Percentiles rank a stretch among this genome's conserved stretches.
phyloP scores from a whole-genome alignment of 2,797 vertebrate genomes.

The Enteromius radiatus region DNA sequence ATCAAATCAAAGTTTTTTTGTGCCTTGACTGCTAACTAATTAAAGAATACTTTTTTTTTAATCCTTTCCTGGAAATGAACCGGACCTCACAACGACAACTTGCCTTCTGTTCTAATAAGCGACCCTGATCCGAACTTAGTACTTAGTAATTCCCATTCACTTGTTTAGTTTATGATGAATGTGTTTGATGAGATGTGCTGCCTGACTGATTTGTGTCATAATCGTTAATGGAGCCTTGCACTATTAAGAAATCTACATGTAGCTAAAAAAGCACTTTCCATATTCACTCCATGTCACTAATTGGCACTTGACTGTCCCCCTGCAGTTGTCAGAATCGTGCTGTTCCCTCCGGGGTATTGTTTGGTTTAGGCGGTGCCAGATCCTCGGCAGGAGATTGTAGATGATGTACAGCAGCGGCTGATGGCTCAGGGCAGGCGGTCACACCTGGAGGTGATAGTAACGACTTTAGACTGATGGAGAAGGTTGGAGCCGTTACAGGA shows the following conservation, averaged over 20 bases:
- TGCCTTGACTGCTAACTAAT: background rate
- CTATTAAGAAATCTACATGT: slow-evolving; percentile 27
- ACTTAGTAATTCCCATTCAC: background rate
- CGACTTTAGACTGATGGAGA: slow-evolving; percentile 44
- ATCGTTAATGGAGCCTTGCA: slow-evolving; percentile 21
- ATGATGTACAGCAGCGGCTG: slow-evolving; percentile 33
- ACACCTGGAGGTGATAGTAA: slow-evolving; percentile 50
- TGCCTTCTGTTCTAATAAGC: background rate
- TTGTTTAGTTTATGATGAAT: slow-evolving; percentile 19
- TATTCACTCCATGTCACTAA: slow-evolving; percentile 39
- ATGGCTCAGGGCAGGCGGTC: slow-evolving; percentile 43
- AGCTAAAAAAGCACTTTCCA: slow-evolving; percentile 37
- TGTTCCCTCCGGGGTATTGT: slow-evolving; percentile 41
- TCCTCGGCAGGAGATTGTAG: slow-evolving; percentile 40
- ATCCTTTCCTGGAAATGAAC: background rate
- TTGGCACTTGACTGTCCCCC: slow-evolving; percentile 44
- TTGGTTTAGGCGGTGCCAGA: slow-evolving; percentile 45
- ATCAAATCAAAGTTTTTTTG: background rate
- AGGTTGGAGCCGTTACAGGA: slow-evolving; percentile 40
- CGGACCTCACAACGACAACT: background rate
- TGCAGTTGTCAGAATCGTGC: slow-evolving; percentile 41
- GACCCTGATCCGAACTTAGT: background rate
- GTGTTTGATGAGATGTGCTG: background rate
- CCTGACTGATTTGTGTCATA: slow-evolving; percentile 26
- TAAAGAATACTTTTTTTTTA: background rate